phyloP scores from a whole-genome alignment of 2,113 vertebrate species.

The Merops nubicus region DNA sequence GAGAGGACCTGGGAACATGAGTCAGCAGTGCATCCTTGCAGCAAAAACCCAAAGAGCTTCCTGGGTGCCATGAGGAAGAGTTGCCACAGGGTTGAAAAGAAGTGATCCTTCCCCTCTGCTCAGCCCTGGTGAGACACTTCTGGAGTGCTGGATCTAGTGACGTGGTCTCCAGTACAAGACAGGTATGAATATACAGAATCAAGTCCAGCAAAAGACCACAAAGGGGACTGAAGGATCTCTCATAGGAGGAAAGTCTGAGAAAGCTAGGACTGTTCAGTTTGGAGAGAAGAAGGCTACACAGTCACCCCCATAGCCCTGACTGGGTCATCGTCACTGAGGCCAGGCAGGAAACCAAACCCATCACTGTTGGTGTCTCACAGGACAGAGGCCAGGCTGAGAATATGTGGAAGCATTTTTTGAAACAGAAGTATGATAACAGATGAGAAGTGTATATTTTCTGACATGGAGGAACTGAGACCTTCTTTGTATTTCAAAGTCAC shows the following conservation, averaged over 20 bases:
- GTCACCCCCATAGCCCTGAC: background rate
- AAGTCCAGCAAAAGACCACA: background rate
- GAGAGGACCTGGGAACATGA: background rate
- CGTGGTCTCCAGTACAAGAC: background rate
- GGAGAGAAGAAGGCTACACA: background rate
- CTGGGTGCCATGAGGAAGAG: background rate
- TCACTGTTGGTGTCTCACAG: background rate
- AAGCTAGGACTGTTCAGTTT: background rate
- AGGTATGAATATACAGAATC: background rate
- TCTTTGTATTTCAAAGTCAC: background rate
- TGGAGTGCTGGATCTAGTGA: background rate
- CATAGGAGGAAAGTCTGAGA: background rate
- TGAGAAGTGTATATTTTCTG: background rate
- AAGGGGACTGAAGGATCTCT: background rate
- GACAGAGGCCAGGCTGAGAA: background rate
- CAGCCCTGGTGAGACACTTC: background rate
- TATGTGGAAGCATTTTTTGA: background rate
- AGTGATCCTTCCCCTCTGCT: background rate
- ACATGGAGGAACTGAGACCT: fast-evolving
- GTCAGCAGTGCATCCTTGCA: background rate
- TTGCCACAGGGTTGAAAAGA: background rate
- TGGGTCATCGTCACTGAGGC: fast-evolving
- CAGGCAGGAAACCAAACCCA: background rate
- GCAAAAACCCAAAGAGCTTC: background rate
- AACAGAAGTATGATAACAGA: background rate